Evolutionary conservation across 2,797 vertebrate species (phyloP), one percentile per base, ranked within the genome.

Genomic region (Orientallactaga sibirica): DNA sequence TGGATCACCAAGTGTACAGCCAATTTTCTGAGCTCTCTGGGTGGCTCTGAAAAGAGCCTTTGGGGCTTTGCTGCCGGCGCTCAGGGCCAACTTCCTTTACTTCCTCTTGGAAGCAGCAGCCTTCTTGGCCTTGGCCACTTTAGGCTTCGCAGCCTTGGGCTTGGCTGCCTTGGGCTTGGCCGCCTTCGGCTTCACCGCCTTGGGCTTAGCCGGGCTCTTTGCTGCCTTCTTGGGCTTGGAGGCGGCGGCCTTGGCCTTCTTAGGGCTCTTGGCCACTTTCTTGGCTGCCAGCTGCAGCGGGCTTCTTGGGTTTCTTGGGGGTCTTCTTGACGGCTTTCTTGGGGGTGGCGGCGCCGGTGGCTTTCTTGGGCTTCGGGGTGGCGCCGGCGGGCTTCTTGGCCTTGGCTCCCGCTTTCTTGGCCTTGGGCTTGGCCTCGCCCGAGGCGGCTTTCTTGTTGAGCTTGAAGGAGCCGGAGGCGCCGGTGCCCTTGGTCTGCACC

Each of bases 401-500:
- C 0, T 97, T 97, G 33, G 98, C 95, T 0, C 98, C 96, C 0
- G 97, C 80, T 16, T 94, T 88, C 67, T 97, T 97, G 55, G 98
- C 71, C 24, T 98, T 98, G n/a, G 96, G 91, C 41, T 97, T 98
- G 73, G 73, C 15, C 96, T 99, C 97, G 62, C 98, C 73, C 0
- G 94, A 24, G 1, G 94, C 96, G 43, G 97, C 98, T 5, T 98
- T 99, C 62, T 98, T 98, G 80, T 97, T 98, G 74, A 94, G 93
- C 12, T 96, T 94, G 74, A 95, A 93, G 9, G 92, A 99, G 9
- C 98, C 98, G 0, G 98, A 98, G 1, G 98, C 98, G 0, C 98
- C 98, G 0, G 96, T 98, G 6, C 98, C 98, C 37, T 98, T 99
- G 77, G 94, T 98, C 96, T 98, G 98, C 85, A 98, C 81, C 86